Evolutionary conservation across 2,113 vertebrate genomes (phyloP), one percentile per base, ranked within the genome.

Genomic region (Equus quagga): DNA sequence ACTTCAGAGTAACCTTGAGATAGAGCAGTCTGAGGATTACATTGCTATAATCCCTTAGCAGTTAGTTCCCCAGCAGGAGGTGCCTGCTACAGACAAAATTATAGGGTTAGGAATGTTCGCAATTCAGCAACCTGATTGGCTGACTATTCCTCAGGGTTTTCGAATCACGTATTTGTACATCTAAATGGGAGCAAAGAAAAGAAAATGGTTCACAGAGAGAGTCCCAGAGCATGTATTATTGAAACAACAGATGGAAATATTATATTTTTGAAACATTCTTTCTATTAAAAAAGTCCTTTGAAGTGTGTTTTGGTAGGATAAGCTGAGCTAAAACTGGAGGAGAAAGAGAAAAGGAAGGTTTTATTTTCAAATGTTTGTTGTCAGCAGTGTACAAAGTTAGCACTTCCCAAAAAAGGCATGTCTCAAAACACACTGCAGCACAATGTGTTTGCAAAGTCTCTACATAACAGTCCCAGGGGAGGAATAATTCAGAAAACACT

Each of bases 231-330:
- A 96, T 92, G 98, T 95, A 97, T 96, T 98, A 98, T 98, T 98
- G 98, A 97, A 99, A 98, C 98, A 99, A 98, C 98, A 99, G 98
- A 98, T 98, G 99, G 98, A 98, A 98, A 99, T 98, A 98, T 98
- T 97, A 96, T 95, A 97, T 98, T 98, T 98, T 98, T 97, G 87
- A 99, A 98, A 96, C 98, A 98, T 99, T 99, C 98, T 98, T 99
- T 98, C 97, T 97, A 90, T 97, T 97, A 97, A 97, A 97, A 97
- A 97, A 13, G 49, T 97, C 85, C 92, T 99, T 99, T 98, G 98
- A 99, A 98, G 98, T 98, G 84, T 98, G 96, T 97, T 98, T 97
- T 97, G 98, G 86, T 96, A 97, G 97, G 96, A 95, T 91, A 94
- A 94, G 62, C 97, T 56, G 54, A 98, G 98, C 98, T 98, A 98